A percentile compares a stretch with the other conserved stretches of the same genome.
Conservation (phyloP, 2,797 vertebrate genomes). For the Antennarius maculatus region DNA sequence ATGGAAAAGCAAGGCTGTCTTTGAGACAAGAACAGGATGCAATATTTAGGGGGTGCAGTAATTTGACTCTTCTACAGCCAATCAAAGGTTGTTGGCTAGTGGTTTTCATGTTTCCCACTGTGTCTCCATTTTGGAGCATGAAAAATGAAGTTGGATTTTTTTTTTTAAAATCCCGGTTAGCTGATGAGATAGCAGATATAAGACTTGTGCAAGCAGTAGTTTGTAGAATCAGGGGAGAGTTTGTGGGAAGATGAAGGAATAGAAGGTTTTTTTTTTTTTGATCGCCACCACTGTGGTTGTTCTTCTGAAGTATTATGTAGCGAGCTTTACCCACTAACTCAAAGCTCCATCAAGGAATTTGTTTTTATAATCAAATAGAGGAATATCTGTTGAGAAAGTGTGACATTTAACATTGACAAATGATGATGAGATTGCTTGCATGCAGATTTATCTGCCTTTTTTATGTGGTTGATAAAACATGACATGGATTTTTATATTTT, state of each 20-base stretch:
- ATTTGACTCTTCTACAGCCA: background rate
- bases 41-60: background rate
- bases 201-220: background rate
- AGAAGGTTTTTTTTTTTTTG: background rate
- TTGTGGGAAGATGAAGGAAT: constrained; percentile 23
- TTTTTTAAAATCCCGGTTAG: background rate
- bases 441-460: too few species aligned
- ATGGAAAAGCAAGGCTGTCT: too few species aligned
- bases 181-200: constrained; percentile 16
- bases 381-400: too few species aligned
- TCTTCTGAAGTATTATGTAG: constrained; percentile 13
- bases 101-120: too few species aligned
- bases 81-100: background rate
- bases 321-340: constrained; percentile 10
- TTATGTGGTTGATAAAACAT: too few species aligned
- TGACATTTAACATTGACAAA: too few species aligned
- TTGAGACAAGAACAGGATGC: too few species aligned
- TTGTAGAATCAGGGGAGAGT: constrained; percentile 28
- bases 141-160: too few species aligned
- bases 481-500: too few species aligned
- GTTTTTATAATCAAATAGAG: too few species aligned
- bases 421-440: too few species aligned
- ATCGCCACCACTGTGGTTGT: constrained; percentile 9
- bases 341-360: constrained; percentile 8
- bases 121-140: too few species aligned